Conservation (phyloP, 2,113 vertebrate species). For the Collichthys lucidus region DNA sequence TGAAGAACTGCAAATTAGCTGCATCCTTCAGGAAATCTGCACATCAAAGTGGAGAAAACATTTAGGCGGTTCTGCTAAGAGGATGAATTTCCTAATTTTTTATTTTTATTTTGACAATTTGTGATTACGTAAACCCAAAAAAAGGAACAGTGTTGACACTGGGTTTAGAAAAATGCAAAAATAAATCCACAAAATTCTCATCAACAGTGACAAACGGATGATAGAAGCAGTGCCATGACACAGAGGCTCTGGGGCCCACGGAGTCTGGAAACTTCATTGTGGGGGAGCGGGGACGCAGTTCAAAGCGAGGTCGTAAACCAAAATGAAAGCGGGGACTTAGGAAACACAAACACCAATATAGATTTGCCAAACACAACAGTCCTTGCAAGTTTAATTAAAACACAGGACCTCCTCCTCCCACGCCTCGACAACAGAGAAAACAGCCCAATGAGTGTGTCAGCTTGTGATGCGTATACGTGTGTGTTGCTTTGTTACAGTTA, state of each 20-base stretch:
- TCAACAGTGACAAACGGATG: constrained; percentile 17
- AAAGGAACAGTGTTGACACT: neutral
- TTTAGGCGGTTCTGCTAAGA: neutral
- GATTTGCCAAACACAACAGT: constrained; percentile 72
- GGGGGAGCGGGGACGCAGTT: constrained; percentile 65
- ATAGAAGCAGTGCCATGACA: neutral
- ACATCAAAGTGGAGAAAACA: constrained; percentile 22
- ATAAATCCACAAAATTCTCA: constrained; percentile 5
- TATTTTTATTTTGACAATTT: neutral
- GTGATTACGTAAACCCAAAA: neutral
- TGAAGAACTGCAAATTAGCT: constrained; percentile 23
- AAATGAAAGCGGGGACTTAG: constrained; percentile 78
- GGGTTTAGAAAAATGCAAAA: constrained; percentile 3
- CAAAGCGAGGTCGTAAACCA: constrained; percentile 79
- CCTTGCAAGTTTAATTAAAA: constrained; percentile 75
- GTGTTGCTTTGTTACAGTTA: neutral
- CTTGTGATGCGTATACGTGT: constrained; percentile 4
- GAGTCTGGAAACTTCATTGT: constrained; percentile 75
- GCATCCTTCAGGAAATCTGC: constrained; percentile 35
- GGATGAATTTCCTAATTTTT: neutral
- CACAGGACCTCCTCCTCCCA: constrained; percentile 12
- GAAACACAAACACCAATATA: constrained; percentile 77
- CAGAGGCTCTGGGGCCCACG: constrained; percentile 47
- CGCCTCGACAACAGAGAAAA: constrained; percentile 27
- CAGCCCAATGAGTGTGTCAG: neutral